Evolutionary conservation across 2,113 vertebrate species (phyloP).

Genomic region (Pholis gunnellus): DNA sequence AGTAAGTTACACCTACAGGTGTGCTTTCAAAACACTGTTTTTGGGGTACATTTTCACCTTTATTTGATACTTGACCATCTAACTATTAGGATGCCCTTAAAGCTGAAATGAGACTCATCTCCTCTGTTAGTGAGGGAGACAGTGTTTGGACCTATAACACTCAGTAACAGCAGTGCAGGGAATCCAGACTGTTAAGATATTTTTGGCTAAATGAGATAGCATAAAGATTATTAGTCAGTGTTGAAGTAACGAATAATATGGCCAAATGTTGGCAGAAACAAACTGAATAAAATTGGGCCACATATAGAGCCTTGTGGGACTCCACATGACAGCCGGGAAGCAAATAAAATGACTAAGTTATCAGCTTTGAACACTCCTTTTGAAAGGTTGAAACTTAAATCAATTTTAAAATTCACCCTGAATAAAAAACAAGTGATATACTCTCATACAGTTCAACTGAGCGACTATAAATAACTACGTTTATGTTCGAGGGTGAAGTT

Average conservation of each 20-base stretch:
- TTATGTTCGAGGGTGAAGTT: not conserved
- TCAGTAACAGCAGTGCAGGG: not conserved
- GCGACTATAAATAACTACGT: not conserved
- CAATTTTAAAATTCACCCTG: not conserved
- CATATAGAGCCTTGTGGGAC: conserved; percentile 1
- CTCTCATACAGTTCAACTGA: not conserved
- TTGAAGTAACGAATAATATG: not conserved
- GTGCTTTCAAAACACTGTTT: too few relatives aligned
- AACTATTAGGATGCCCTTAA: not conserved
- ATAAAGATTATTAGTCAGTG: not conserved
- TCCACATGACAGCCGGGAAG: not conserved
- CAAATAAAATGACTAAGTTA: not conserved
- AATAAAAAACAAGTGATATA: not conserved
- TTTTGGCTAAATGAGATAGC: not conserved
- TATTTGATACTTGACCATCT: not conserved
- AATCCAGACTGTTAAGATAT: not conserved
- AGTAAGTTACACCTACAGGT: too few relatives aligned
- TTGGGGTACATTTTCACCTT: not conserved
- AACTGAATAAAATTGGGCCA: not conserved
- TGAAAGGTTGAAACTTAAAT: not conserved
- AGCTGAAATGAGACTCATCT: not conserved
- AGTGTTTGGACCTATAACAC: not conserved
- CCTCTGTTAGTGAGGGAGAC: too few relatives aligned
- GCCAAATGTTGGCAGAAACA: not conserved
- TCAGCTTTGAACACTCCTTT: not conserved